Evolutionary conservation across 2,113 vertebrate genomes (phyloP), one percentile per base, ranked within the genome.

Genomic region (Bubo blakistoni): DNA sequence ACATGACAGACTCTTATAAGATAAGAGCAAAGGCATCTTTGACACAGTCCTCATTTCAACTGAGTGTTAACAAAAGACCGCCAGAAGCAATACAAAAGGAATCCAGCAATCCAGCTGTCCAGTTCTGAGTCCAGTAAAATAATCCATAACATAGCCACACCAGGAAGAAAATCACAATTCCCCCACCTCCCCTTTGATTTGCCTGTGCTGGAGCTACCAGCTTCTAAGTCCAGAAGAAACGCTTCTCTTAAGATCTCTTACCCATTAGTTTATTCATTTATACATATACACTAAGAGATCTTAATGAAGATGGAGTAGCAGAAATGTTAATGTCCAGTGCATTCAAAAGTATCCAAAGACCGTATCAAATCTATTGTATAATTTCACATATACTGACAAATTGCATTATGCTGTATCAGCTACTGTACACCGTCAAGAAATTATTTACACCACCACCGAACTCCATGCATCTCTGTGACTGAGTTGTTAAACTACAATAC

Each of bases 91-190:
- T 46, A 66, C 17, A 74, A 78, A 82, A 89, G 27, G 63, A 91
- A 95, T 81, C 38, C 34, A 40, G 40, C 52, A 94, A 89, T 21
- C 36, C 47, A 80, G 86, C 44, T 47, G n/a, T 40, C 46, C 52
- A 38, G 38, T 92, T 94, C 72, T 51, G 88, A 90, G 49, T 83
- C 81, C 83, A 94, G 84, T 90, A 92, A 97, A 89, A 69, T 94
- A 94, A 86, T 40, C 71, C 18, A 6, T 46, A 95, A 67, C 58
- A 94, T 49, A 94, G 84, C 27, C 38, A 36, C 70, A 90, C 24
- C 6, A 12, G 86, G 86, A 95, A 91, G 94, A 90, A 96, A 94
- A 87, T 76, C 47, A 70, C 3, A 3, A 74, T 94, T 91, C 25
- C 27, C 19, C 34, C 88, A 90, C 44, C 14, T 90, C 72, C 25